Conservation (phyloP, 2,888 invertebrate genomes). For the Drosophila austrosaltans region DNA sequence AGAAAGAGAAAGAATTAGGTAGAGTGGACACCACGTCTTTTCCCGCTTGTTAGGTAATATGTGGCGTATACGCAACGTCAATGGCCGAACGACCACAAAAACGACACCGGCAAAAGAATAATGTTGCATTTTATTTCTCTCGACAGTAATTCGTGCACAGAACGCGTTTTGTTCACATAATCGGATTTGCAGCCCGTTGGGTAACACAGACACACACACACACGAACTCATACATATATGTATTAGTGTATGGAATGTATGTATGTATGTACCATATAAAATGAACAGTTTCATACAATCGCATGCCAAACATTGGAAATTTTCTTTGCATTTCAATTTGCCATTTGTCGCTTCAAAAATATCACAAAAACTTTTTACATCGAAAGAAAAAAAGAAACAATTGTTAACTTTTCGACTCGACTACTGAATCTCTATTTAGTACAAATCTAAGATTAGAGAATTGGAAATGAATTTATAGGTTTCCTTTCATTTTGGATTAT, state of each 20-base stretch:
- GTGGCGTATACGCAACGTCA: slow-evolving; percentile 53
- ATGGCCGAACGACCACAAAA: slow-evolving; percentile 22
- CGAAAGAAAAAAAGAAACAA: not conserved
- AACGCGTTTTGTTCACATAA: slow-evolving; percentile 71
- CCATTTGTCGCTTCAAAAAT: slow-evolving; percentile 31
- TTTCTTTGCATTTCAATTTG: slow-evolving; percentile 49
- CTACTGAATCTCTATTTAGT: not conserved
- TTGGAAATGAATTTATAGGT: too few relatives aligned
- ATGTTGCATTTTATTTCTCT: slow-evolving; percentile 76
- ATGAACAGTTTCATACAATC: slow-evolving; percentile 45
- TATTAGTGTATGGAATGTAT: not conserved
- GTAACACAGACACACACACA: slow-evolving; percentile 7
- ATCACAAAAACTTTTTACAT: too few relatives aligned
- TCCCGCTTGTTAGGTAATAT: slow-evolving; percentile 55
- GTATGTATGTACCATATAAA: slow-evolving; percentile 15
- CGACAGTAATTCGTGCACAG: slow-evolving; percentile 74
- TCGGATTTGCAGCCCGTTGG: slow-evolving; percentile 63
- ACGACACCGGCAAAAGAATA: slow-evolving; percentile 71
- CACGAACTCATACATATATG: not conserved
- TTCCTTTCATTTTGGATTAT: too few relatives aligned
- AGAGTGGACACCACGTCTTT: slow-evolving; percentile 4
- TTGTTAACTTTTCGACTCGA: not conserved
- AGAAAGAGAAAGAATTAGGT: not conserved
- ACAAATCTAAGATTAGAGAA: not conserved
- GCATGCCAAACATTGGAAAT: slow-evolving; percentile 38